These are phyloP conservation scores for Drosophila auraria DNA, from an alignment of 1,140 invertebrate genomes.

Conservation along the genomic window DNA sequence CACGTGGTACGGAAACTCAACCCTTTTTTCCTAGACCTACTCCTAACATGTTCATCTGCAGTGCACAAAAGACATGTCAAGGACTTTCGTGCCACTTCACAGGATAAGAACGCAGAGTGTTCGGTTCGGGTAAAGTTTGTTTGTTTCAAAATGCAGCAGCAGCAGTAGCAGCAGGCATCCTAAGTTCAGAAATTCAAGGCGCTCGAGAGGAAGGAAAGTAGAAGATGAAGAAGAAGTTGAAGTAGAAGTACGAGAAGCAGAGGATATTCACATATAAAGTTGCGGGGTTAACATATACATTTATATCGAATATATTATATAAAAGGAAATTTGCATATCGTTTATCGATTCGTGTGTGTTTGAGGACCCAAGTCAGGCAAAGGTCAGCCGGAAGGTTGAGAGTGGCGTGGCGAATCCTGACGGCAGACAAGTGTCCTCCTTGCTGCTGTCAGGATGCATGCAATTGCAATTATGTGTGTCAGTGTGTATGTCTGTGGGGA, in stretches of 20 bases:
- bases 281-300: constrained; percentile 35
- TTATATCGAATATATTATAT: constrained; percentile 30
- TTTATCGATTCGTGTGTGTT: constrained; percentile 25
- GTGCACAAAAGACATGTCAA: constrained; percentile 1
- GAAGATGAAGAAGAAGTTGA: constrained; percentile 22
- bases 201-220: constrained; percentile 47
- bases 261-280: constrained; percentile 50
- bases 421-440: constrained; percentile 41
- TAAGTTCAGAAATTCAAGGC: constrained; percentile 49
- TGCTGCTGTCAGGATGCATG: constrained; percentile 39
- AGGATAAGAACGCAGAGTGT: constrained; percentile 10
- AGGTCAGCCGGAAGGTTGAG: constrained; percentile 47
- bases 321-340: constrained; percentile 50
- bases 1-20: neutral
- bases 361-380: constrained; percentile 27
- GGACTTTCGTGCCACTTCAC: neutral
- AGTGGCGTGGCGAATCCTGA: constrained; percentile 36
- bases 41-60: too few species aligned
- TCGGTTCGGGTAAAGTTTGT: constrained; percentile 34
- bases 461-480: constrained; percentile 33
- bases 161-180: constrained; percentile 21
- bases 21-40: neutral
- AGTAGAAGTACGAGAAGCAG: constrained; percentile 30
- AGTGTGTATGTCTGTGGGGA: constrained; percentile 19
- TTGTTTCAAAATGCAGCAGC: constrained; percentile 29